These are phyloP conservation scores for Chydorus sphaericus DNA, from an alignment of 2,888 invertebrate genomes.

Conservation along the genomic window DNA sequence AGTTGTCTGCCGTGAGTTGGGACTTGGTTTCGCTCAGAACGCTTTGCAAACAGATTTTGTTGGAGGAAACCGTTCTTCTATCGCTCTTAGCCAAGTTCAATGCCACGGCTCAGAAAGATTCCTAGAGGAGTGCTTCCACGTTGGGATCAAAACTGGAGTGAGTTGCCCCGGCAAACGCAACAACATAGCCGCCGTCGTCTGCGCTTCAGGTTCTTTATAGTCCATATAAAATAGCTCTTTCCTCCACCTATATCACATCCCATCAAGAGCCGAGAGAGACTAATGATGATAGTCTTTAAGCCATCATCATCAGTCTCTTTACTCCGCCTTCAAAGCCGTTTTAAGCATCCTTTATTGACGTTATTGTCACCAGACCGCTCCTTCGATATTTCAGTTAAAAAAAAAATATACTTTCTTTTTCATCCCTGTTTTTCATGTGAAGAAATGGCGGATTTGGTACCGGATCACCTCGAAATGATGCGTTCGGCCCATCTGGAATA, in stretches of 20 bases:
- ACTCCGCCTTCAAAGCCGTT: no score
- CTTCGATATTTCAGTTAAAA: no score
- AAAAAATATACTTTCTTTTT: constrained; percentile 15
- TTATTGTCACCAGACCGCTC: no score
- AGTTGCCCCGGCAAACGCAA: constrained; percentile 32
- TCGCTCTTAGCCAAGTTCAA: constrained; percentile 51
- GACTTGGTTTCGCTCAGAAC: constrained; percentile 57
- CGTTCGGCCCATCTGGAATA: constrained; percentile 75
- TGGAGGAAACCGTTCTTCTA: constrained; percentile 38
- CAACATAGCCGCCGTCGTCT: constrained; percentile 67
- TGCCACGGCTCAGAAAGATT: constrained; percentile 66
- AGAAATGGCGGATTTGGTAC: constrained; percentile 63
- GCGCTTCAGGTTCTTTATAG: constrained; percentile 37
- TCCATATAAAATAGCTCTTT: no score
- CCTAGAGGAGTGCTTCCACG: constrained; percentile 54
- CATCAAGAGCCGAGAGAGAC: no score
- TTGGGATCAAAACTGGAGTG: constrained; percentile 38
- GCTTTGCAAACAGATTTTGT: constrained; percentile 63
- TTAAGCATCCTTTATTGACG: no score
- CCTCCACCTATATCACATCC: no score
- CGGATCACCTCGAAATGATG: constrained; percentile 63
- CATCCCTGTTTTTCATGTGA: constrained; percentile 18
- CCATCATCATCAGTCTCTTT: no score
- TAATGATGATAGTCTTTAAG: no score
- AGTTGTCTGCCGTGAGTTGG: constrained; percentile 60